Evolutionary conservation across 2,113 vertebrate genomes (phyloP), one percentile per base, ranked within the genome.

Genomic region (Archilochus colubris): DNA sequence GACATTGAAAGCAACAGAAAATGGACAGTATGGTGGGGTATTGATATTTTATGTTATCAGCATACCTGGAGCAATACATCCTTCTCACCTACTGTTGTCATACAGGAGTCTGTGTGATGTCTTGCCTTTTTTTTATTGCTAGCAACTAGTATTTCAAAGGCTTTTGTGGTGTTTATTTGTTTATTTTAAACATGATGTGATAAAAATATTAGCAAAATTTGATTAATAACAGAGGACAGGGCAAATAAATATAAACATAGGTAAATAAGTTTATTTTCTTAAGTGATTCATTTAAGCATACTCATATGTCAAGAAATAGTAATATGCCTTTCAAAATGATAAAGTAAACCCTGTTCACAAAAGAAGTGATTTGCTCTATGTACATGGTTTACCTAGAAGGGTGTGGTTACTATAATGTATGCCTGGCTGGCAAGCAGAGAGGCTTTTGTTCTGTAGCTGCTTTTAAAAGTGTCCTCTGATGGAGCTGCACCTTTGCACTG

Each of bases 401-500:
- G 75, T 91, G 94, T 95, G 89, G 58, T 91, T 93, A 89, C 89
- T 95, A 86, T 62, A 80, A 85, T 94, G 66, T 33, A 25, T 80
- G 53, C 72, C 80, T 1, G 57, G 75, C 86, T 94, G 94, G 94
- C 96, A 94, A 87, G 93, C 87, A 91, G 62, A 51, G 82, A 86
- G 46, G 64, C 88, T 96, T 96, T 96, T 97, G 96, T 96, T 95
- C 89, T 38, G 7, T 33, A 67, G 53, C 33, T 94, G 64, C 82
- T 95, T 91, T 96, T 44, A 67, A 88, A 93, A 75, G 64, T 86
- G 95, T 90, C 94, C 89, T 81, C 85, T 58, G 85, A 80, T 6
- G 16, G 66, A 91, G 57, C 33, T 88, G 87, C 79, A 72, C 79
- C 68, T 86, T 89, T 88, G 82, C 64, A 68, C 79, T 0, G 0